Conservation (phyloP, 2,888 invertebrate species). For the Galerucella pusilla region DNA sequence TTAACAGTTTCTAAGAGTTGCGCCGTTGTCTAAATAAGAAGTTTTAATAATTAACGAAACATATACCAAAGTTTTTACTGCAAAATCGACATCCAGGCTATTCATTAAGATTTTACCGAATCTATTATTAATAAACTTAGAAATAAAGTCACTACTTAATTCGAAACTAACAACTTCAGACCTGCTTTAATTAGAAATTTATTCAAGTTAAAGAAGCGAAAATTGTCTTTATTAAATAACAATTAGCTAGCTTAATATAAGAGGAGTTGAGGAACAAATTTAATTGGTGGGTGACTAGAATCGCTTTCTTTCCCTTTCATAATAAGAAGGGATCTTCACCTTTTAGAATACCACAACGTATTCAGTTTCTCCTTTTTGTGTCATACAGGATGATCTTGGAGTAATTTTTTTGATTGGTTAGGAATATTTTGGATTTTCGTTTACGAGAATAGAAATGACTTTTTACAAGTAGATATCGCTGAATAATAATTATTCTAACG, state of each 20-base stretch:
- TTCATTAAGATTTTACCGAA: slow-evolving; percentile 39
- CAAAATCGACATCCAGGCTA: slow-evolving; percentile 36
- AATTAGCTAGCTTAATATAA: not conserved
- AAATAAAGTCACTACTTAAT: slow-evolving; percentile 26
- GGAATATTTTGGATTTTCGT: too few species aligned
- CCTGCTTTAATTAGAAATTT: slow-evolving; percentile 9
- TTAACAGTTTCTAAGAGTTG: slow-evolving; percentile 42
- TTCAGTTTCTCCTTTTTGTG: too few species aligned
- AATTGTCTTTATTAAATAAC: slow-evolving; percentile 5
- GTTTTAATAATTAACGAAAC: slow-evolving; percentile 43
- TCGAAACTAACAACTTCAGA: slow-evolving; percentile 27
- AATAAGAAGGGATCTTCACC: not conserved
- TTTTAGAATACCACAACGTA: not conserved
- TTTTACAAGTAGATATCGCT: too few species aligned
- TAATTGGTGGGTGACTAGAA: slow-evolving; percentile 2
- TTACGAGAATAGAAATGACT: too few species aligned
- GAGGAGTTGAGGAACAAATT: slow-evolving; percentile 1
- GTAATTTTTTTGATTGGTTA: too few species aligned
- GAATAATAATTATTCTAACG: too few species aligned
- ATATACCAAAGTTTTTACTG: slow-evolving; percentile 32
- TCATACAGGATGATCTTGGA: too few species aligned
- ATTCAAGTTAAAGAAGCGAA: slow-evolving; percentile 10
- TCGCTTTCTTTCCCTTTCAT: not conserved
- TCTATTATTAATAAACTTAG: slow-evolving; percentile 38
- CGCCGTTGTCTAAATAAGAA: slow-evolving; percentile 40